Conservation (phyloP, 2,113 vertebrate genomes). For the Gobius niger region DNA sequence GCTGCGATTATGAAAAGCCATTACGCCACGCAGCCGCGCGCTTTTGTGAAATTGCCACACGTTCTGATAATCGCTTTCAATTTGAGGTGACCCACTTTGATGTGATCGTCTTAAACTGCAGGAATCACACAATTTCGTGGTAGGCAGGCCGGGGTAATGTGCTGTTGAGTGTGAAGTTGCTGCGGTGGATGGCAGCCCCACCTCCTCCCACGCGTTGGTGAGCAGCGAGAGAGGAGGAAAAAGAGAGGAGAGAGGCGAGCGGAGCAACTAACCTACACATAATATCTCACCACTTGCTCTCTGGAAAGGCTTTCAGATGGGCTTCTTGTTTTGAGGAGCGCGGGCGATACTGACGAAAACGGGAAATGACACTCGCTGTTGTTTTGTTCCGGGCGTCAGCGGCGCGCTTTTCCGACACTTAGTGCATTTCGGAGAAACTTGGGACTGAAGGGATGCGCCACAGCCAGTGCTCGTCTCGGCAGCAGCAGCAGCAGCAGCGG, state of each 20-base stretch:
- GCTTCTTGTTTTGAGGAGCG: conserved; percentile 40
- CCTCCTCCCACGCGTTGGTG: conserved; percentile 73
- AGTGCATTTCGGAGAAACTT: conserved; percentile 54
- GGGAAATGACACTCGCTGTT: conserved; percentile 24
- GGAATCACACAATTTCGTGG: conserved; percentile 58
- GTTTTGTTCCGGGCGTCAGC: conserved; percentile 12
- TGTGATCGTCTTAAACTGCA: conserved; percentile 57
- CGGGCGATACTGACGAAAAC: not conserved
- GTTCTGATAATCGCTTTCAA: conserved; percentile 10
- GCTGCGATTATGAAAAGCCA: not conserved
- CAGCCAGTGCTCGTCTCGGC: conserved; percentile 44
- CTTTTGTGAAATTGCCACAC: not conserved
- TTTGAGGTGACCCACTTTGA: conserved; percentile 64
- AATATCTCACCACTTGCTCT: conserved; percentile 70
- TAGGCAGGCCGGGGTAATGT: conserved; percentile 54
- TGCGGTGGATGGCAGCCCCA: conserved; percentile 73
- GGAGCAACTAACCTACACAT: conserved; percentile 62
- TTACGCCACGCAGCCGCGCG: not conserved
- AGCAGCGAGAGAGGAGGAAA: conserved; percentile 44
- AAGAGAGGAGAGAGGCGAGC: conserved; percentile 35
- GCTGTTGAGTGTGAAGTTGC: conserved; percentile 73
- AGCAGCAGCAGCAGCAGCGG: conserved; percentile 20
- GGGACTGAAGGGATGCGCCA: conserved; percentile 61
- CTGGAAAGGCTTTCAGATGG: conserved; percentile 66
- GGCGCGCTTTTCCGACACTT: conserved; percentile 40